Percentiles rank a stretch among this genome's conserved stretches.
Evolutionary conservation across 2,113 vertebrate species (phyloP).

Genomic region (Mola mola): DNA sequence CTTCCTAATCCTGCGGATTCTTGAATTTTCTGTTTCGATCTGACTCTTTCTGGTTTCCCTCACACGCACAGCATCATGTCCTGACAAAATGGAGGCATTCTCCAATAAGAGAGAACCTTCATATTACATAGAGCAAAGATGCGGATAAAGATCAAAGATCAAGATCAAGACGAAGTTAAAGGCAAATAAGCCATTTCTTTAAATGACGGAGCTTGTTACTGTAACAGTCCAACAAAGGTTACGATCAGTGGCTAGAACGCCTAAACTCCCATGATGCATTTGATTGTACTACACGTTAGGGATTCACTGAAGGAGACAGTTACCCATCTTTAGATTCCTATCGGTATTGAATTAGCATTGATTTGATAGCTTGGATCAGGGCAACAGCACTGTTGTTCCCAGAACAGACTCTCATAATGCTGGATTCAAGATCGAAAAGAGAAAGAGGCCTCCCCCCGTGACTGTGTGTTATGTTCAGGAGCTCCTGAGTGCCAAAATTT

Average conservation of each 20-base stretch:
- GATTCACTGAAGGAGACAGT: constrained; percentile 24
- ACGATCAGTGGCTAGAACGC: constrained; percentile 18
- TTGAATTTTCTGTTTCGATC: too few relatives aligned
- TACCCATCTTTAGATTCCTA: constrained; percentile 64
- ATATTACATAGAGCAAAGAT: too few relatives aligned
- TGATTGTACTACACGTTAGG: constrained; percentile 30
- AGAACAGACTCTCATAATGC: constrained; percentile 33
- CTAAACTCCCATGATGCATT: constrained; percentile 24
- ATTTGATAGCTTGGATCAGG: constrained; percentile 54
- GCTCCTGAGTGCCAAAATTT: not conserved
- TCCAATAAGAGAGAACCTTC: too few relatives aligned
- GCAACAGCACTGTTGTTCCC: constrained; percentile 40
- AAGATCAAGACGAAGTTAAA: too few relatives aligned
- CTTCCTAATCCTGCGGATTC: too few relatives aligned
- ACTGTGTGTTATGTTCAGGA: not conserved
- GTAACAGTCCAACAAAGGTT: not conserved
- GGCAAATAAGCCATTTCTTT: too few relatives aligned
- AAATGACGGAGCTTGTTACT: too few relatives aligned
- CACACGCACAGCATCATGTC: too few relatives aligned
- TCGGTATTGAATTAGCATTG: constrained; percentile 77
- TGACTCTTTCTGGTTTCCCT: too few relatives aligned
- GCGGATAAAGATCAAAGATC: too few relatives aligned
- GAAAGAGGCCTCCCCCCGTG: not conserved
- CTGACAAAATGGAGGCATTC: too few relatives aligned
- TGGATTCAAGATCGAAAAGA: constrained; percentile 1